Conservation (phyloP, 2,113 vertebrate genomes). For the Perca fluviatilis region DNA sequence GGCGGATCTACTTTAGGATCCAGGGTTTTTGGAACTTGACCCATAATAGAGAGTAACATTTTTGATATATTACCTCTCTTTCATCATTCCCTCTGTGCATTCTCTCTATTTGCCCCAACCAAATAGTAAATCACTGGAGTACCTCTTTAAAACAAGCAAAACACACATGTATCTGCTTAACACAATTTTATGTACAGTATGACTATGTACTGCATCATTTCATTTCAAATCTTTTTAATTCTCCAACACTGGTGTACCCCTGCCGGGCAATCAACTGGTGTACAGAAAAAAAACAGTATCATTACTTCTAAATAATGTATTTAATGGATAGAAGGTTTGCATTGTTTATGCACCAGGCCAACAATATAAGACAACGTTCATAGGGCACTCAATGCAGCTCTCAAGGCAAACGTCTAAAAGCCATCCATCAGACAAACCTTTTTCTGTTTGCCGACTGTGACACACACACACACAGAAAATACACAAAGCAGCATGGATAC, state of each 20-base stretch:
- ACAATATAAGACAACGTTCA: background rate
- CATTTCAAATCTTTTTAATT: background rate
- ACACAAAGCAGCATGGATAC: constrained; percentile 2
- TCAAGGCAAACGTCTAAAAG: constrained; percentile 47
- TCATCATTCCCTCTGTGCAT: no score
- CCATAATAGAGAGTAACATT: background rate
- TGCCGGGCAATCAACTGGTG: background rate
- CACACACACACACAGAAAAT: background rate
- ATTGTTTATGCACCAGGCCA: constrained; percentile 16
- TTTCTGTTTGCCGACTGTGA: background rate
- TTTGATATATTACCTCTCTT: background rate
- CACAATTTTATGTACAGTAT: background rate
- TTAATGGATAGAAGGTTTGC: background rate
- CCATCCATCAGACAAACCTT: constrained; percentile 11
- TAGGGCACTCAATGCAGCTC: constrained; percentile 24
- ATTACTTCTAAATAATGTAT: background rate
- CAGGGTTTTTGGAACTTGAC: background rate
- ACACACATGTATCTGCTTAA: background rate
- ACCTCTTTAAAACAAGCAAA: background rate
- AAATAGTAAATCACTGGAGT: background rate
- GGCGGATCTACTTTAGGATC: background rate
- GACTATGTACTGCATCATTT: background rate
- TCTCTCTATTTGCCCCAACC: background rate
- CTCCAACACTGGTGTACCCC: background rate
- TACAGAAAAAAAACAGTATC: background rate